Base-by-base conservation (phyloP, 2,113 vertebrate species). In the Acinonyx jubatus region DNA sequence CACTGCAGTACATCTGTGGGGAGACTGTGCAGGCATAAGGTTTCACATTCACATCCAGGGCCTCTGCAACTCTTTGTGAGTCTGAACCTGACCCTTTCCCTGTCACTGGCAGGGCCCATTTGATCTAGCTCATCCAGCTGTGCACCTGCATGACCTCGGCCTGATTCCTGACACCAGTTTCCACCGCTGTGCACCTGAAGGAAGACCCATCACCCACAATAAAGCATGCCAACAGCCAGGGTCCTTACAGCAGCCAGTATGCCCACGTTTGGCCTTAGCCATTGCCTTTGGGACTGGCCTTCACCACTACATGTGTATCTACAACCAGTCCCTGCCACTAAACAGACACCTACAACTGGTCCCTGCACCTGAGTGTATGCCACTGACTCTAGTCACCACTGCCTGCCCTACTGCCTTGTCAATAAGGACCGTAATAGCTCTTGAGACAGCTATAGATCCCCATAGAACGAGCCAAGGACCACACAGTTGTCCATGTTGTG, bases 1-100 rank as follows among this genome's bases (percentile, higher is more conserved):
- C 4, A 63, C 36, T 7, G 0, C 36, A 7, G n/a, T 36, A 13
- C 21, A 16, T 33, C 65, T 6, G 0, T 3, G 1, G 65, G 65
- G 33, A 52, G 21, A 25, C 31, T 69, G 27, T 31, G 45, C 13
- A 50, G 31, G 31, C 11, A 25, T 21, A 36, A 48, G 45, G n/a
- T 7, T 50, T 68, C 84, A 86, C 7, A 8, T 21, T 23, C 21
- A 69, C 45, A 4, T 33, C 45, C 31, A n/a, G 31, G 2, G 31
- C 7, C 19, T 66, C 45, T 33, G 19, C 4, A 50, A 19, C 2
- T 25, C 33, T 27, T 45, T 65, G 27, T 65, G 81, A 61, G 27
- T 31, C 83, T 69, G 31, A 33, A 15, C 11, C 19, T 68, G 45
- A 45, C 7, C 82, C 84, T 69, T 33, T 52, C 45, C 12, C 14